Base-by-base conservation (phyloP, 2,888 invertebrate species). In the Miltochrista miniata region DNA sequence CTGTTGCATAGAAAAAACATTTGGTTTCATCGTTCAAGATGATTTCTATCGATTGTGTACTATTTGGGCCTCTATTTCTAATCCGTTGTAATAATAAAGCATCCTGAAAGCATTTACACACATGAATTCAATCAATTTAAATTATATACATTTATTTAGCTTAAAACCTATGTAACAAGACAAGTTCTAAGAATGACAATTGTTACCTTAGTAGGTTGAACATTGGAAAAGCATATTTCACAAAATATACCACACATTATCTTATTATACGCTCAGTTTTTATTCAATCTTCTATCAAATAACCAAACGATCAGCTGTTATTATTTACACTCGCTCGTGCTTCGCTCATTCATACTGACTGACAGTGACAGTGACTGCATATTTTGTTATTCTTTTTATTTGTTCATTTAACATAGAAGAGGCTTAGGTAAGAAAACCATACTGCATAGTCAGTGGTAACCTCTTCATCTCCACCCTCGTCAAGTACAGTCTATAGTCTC, bases 31-130 rank as follows among this genome's bases (percentile, higher is more conserved):
- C 49, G 31, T 61, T 59, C 34, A 71, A 29, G 45, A 46, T 43
- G 8, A 87, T 39, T 59, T 74, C 74, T 70, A 81, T 37, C 45
- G 51, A 51, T 64, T 74, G 50, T 38, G 60, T 46, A 53, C 68
- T 71, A 72, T 95, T 92, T 1, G 95, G 95, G 0, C 95, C 95
- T 74, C 95, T 87, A 30, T 92, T 89, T 54, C 70, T 68, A 50
- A 94, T 83, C 35, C 85, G 76, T 41, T 85, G 66, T 62, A 87
- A 68, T 46, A 91, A 70, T 58, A 77, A 41, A 14, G 66, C 57
- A 73, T 92, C 87, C 93, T 67, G 34, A 38, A 64, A 61, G 18
- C 2, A 29, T 31, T 10, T 7, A 50, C 34, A 51, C 14, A 44
- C 29, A 43, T 55, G 48, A 48, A 50, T 40, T 30, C 8, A 30